Conservation (phyloP, 2,888 invertebrate species). For the Hetaerina titia region DNA sequence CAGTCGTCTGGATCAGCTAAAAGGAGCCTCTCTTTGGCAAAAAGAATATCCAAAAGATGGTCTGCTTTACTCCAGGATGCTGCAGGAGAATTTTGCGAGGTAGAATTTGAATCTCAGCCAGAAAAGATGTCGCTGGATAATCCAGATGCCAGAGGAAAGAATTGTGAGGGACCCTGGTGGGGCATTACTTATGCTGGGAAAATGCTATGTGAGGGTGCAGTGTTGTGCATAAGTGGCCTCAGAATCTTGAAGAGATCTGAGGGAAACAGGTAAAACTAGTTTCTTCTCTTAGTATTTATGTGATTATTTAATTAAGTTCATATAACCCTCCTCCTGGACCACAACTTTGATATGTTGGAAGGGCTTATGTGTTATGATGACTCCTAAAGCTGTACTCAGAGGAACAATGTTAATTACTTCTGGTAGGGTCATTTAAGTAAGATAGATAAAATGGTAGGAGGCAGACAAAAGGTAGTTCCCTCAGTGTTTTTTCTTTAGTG, state of each 20-base stretch:
- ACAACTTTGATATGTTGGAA: no score
- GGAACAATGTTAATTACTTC: no score
- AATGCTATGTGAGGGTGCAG: neutral
- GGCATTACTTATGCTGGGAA: constrained; percentile 29
- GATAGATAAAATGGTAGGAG: no score
- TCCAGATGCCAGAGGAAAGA: neutral
- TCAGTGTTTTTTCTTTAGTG: no score
- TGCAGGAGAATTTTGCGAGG: constrained; percentile 69
- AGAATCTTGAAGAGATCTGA: constrained; percentile 66
- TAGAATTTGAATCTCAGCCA: constrained; percentile 53
- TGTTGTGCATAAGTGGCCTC: constrained; percentile 67
- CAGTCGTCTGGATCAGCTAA: neutral
- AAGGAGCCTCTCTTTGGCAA: neutral
- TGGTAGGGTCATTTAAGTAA: no score
- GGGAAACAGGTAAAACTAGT: constrained; percentile 60
- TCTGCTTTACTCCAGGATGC: constrained; percentile 69
- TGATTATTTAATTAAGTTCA: no score
- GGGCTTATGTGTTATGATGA: no score
- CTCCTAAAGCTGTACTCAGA: no score
- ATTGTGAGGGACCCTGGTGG: constrained; percentile 17
- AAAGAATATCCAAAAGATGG: constrained; percentile 47
- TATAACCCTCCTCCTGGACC: no score
- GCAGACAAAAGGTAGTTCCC: no score
- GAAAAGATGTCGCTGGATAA: neutral
- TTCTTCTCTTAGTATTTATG: no score